Evolutionary conservation across 64 coral and sea anemone genomes (phyloP).

Genomic region (Acropora tenuis): DNA sequence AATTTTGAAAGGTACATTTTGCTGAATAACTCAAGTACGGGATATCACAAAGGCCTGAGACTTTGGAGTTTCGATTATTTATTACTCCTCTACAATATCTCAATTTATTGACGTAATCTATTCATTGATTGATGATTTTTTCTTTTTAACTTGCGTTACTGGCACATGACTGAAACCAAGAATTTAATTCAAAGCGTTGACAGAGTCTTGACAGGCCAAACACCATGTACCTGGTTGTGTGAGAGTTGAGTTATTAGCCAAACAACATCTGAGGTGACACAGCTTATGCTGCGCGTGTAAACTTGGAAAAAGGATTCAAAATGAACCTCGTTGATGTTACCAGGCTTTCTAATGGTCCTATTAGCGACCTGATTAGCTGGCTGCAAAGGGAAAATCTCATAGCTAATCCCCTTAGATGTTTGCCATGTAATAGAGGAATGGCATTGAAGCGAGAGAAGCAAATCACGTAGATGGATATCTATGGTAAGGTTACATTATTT

Average conservation of each 20-base stretch:
- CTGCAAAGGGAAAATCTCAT: background rate
- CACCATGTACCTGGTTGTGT: background rate
- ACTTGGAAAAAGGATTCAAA: background rate
- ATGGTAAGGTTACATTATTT: too few relatives aligned
- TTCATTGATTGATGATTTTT: background rate
- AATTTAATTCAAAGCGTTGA: background rate
- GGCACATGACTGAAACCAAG: background rate
- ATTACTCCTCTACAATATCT: background rate
- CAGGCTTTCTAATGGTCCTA: background rate
- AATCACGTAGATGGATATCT: too few relatives aligned
- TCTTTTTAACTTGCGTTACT: background rate
- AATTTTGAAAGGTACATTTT: too few relatives aligned
- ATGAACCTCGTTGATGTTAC: background rate
- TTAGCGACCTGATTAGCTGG: background rate
- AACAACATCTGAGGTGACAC: slow-evolving; percentile 4
- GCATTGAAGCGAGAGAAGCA: too few relatives aligned
- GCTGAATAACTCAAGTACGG: too few relatives aligned
- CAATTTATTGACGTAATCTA: background rate
- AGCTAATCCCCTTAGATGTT: too few relatives aligned
- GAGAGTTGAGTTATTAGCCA: slow-evolving; percentile 14
- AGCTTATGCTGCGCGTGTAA: background rate
- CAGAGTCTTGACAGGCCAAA: too few relatives aligned
- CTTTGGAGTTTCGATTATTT: too few relatives aligned
- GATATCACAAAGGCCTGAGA: too few relatives aligned
- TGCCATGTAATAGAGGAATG: too few relatives aligned